Conservation (phyloP, 2,888 invertebrate genomes). For the Cryptophagus acutangulus region DNA sequence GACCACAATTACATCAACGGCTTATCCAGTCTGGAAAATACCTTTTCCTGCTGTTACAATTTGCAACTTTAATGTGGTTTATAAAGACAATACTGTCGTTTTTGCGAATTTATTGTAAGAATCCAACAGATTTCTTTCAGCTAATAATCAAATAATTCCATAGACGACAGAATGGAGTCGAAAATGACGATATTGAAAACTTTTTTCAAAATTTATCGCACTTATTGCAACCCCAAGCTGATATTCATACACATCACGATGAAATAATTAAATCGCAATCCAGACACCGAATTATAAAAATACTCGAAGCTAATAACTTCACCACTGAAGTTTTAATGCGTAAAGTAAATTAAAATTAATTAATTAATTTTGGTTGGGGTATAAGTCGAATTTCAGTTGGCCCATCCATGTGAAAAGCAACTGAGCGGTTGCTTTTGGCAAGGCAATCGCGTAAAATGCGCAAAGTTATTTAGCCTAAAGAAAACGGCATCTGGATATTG, state of each 20-base stretch:
- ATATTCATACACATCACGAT: no score
- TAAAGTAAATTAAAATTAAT: no score
- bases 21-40: slow-evolving; percentile 22
- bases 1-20: slow-evolving; percentile 18
- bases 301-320: no score
- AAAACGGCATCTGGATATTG: slow-evolving; percentile 5
- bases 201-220: slow-evolving; percentile 17
- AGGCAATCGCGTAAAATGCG: not conserved
- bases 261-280: no score
- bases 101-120: not conserved
- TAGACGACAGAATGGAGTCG: not conserved
- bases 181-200: slow-evolving; percentile 6
- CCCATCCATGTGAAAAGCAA: not conserved
- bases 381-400: slow-evolving; percentile 2
- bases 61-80: slow-evolving; percentile 24
- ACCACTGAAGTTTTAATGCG: no score
- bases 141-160: not conserved
- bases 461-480: not conserved
- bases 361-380: no score
- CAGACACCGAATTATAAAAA: no score
- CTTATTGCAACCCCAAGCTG: no score
- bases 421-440: not conserved
- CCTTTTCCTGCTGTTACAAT: slow-evolving; percentile 25
- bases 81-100: slow-evolving; percentile 10
- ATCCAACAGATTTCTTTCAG: not conserved